phyloP scores from a whole-genome alignment of 2,888 invertebrate genomes.

The Aleiodes leptofemur region DNA sequence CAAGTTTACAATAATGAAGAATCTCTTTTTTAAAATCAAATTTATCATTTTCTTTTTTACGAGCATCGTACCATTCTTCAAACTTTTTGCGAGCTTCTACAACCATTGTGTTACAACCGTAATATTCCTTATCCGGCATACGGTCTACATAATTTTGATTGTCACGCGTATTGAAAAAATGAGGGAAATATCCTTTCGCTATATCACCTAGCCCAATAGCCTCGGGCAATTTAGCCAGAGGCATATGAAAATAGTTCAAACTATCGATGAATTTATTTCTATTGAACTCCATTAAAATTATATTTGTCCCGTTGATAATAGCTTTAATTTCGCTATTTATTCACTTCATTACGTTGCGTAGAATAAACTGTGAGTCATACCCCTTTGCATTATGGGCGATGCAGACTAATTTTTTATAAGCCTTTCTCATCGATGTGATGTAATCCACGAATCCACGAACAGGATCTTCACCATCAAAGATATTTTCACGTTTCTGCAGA shows the following conservation, averaged over 20 bases:
- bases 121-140: neutral
- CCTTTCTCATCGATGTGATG: neutral
- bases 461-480: too few relatives aligned
- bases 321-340: too few relatives aligned
- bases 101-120: neutral
- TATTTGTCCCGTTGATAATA: too few relatives aligned
- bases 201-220: neutral
- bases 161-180: neutral
- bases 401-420: neutral
- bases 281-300: too few relatives aligned
- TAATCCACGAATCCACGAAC: too few relatives aligned
- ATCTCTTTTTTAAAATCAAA: too few relatives aligned
- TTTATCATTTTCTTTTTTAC: neutral
- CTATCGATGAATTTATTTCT: neutral
- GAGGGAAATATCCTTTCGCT: slow-evolving; percentile 1
- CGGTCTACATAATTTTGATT: neutral
- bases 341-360: too few relatives aligned
- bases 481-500: neutral
- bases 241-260: neutral
- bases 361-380: neutral
- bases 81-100: neutral
- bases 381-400: neutral
- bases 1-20: neutral
- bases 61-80: neutral
- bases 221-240: neutral